phyloP scores from a whole-genome alignment of 2,888 invertebrate species.

The Priocnemis perturbator region DNA sequence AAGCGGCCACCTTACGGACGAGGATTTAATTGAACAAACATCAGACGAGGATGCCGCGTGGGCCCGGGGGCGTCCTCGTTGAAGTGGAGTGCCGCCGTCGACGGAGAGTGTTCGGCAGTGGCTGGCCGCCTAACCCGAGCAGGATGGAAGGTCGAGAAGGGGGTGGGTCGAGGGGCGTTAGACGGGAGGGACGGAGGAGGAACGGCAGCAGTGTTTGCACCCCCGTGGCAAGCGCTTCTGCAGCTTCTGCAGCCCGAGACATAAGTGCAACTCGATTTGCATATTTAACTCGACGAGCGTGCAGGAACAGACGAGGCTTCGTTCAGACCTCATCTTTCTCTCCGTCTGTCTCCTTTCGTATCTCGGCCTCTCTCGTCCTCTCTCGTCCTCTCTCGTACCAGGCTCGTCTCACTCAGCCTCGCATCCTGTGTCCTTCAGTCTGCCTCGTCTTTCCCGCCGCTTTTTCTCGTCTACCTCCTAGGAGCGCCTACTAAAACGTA shows the following conservation, averaged over 20 bases:
- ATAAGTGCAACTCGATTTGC: slow-evolving; percentile 60
- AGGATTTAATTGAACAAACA: slow-evolving; percentile 57
- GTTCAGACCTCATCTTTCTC: slow-evolving; percentile 8
- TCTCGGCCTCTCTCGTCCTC: too few species aligned
- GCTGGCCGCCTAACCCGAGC: too few species aligned
- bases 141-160: background rate
- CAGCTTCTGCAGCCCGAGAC: slow-evolving; percentile 43
- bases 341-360: background rate
- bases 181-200: background rate
- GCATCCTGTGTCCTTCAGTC: too few species aligned
- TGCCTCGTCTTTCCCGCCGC: too few species aligned
- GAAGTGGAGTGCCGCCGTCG: too few species aligned
- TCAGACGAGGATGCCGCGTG: slow-evolving; percentile 29
- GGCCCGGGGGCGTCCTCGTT: slow-evolving; percentile 39
- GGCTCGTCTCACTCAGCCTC: too few species aligned
- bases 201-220: slow-evolving; percentile 34
- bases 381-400: too few species aligned
- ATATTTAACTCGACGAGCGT: slow-evolving; percentile 52
- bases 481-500: too few species aligned
- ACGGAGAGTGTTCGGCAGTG: slow-evolving; percentile 22
- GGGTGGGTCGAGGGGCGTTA: background rate
- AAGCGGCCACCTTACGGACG: too few species aligned
- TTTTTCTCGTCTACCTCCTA: too few species aligned
- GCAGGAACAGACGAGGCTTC: slow-evolving; percentile 22
- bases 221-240: slow-evolving; percentile 28